Evolutionary conservation across 2,888 invertebrate genomes (phyloP), one percentile per base, ranked within the genome.

Genomic region (Volucella zonaria): DNA sequence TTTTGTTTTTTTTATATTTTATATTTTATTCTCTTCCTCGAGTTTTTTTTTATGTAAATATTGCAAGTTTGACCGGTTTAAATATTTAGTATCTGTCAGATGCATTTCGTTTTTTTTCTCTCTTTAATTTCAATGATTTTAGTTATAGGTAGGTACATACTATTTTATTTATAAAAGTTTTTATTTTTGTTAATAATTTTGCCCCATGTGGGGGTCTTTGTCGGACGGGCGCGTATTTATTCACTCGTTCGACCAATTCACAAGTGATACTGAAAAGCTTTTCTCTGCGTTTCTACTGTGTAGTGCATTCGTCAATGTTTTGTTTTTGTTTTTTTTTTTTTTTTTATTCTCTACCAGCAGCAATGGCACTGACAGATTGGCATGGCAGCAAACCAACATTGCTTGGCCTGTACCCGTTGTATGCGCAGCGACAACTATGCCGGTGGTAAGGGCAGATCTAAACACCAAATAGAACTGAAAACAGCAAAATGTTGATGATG

Each of bases 191-290:
- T 66, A 52, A 11, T 56, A 40, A 61, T 75, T 66, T 14, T 31
- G 51, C n/a, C 70, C 68, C 68, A 64, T 51, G 62, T 49, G 62
- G 77, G 45, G 23, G 59, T 56, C 58, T 49, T 43, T 31, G 31
- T 52, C 14, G 12, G 23, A 56, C 38, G 59, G 66, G 79, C 66
- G 74, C 83, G 83, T 76, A 83, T 51, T 76, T 51, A 78, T 78
- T 79, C 67, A 80, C 83, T 80, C 75, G 40, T 76, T 75, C 80
- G 80, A 71, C 83, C 80, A 83, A 83, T 79, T 83, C 82, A 75
- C 66, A 83, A 83, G 75, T 83, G 75, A 71, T 80, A 83, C 83
- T 83, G 75, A 83, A 71, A 67, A 83, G 83, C 83, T 83, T 83
- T 83, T 78, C 71, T 80, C 67, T 80, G 75, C 15, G 70, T 61